Base-by-base conservation (phyloP, 2,797 vertebrate genomes). In the Brachyalestes nurse region DNA sequence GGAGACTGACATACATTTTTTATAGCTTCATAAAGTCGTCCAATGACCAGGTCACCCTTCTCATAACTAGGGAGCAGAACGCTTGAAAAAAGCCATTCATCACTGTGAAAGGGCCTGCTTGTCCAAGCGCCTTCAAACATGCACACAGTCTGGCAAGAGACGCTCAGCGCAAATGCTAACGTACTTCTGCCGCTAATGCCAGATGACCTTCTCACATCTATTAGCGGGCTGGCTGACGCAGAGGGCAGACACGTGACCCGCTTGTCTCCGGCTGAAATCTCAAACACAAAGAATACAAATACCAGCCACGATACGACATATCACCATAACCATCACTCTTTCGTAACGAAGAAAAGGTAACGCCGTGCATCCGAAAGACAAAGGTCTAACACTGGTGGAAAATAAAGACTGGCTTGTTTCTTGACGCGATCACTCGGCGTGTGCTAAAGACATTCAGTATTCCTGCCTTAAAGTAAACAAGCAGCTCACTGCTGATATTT, bases 11-110 rank as follows among this genome's bases (percentile, higher is more conserved):
- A 99, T 99, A 97, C 96, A 99, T 99, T 99, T 99, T 99, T 99
- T 99, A 98, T 99, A 97, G 97, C 97, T 98, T 98, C 97, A 99
- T 99, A 99, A 99, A 99, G 97, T 98, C 95, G 95, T 97, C 97
- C 96, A 95, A 97, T 98, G 97, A 99, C 97, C 97, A 96, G 97
- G 98, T 99, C 98, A 98, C 96, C 95, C 97, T 97, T 97, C 97
- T 99, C 97, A 99, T 99, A 99, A 99, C 97, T 99, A 99, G 97
- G 96, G 97, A 97, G 97, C 97, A 99, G 96, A 98, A 97, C 95
- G 95, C 96, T 98, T 99, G 97, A 98, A 97, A 99, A 98, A 98
- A 97, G 95, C 95, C 96, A 99, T 99, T 98, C 97, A 99, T 99
- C 98, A 98, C 96, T 92, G 96, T 97, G 96, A 98, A 99, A 99